Percentiles rank a stretch among this genome's conserved stretches.
Evolutionary conservation across 1,140 invertebrate species (phyloP).

Genomic region (Globodera rostochiensis): DNA sequence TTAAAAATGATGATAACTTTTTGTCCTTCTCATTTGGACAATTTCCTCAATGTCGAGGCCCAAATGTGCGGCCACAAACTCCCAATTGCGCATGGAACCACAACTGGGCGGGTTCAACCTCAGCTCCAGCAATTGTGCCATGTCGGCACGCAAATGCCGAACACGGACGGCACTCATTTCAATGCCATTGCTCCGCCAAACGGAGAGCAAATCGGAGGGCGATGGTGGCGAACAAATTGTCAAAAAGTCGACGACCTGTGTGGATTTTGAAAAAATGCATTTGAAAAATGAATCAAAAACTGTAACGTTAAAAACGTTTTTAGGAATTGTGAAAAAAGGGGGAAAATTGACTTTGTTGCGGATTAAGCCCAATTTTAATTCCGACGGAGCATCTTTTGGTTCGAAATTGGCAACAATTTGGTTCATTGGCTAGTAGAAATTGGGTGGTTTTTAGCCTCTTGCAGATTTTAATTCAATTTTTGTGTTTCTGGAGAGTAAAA

Average conservation of each 20-base stretch:
- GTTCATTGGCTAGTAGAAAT: no score
- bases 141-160: background rate
- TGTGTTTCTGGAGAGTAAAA: no score
- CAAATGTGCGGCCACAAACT: slow-evolving; percentile 33
- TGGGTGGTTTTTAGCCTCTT: no score
- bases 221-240: background rate
- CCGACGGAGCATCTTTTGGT: no score
- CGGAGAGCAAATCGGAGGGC: background rate
- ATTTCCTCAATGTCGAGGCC: slow-evolving; percentile 34
- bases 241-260: background rate
- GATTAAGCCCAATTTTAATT: no score
- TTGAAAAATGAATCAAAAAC: no score
- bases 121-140: slow-evolving; percentile 10
- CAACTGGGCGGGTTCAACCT: slow-evolving; percentile 24
- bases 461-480: no score
- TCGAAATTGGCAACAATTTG: no score
- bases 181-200: background rate
- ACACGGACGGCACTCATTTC: background rate
- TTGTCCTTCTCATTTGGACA: slow-evolving; percentile 5
- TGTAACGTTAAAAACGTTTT: no score
- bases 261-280: background rate
- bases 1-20: background rate
- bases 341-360: no score
- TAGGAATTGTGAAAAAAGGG: background rate
- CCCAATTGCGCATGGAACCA: slow-evolving; percentile 45